Conservation (phyloP, 2,113 vertebrate species). For the Oryctolagus cuniculus region DNA sequence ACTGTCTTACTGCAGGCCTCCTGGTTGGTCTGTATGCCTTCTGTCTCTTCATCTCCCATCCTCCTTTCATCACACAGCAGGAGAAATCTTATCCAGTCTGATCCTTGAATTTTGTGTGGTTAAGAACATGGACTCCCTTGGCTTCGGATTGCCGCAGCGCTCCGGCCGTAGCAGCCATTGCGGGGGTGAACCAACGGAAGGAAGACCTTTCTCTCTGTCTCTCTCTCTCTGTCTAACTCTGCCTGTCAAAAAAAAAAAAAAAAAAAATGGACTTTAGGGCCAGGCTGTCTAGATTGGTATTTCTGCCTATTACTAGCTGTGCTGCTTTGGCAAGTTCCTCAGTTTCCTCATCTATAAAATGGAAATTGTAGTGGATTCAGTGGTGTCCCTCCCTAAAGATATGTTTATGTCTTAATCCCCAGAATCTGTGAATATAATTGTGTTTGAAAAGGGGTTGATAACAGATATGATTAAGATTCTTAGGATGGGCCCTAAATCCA, state of each 20-base stretch:
- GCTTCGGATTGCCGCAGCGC: too few relatives aligned
- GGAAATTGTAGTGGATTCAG: not conserved
- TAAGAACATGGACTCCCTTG: not conserved
- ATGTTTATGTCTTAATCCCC: not conserved
- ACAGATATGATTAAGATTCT: not conserved
- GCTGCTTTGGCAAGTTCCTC: not conserved
- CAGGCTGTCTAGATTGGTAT: not conserved
- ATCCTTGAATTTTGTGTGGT: not conserved
- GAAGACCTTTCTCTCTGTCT: too few relatives aligned
- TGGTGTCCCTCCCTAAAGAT: not conserved
- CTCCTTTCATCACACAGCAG: not conserved
- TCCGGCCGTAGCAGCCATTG: too few relatives aligned
- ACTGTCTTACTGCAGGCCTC: not conserved
- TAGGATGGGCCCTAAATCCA: not conserved
- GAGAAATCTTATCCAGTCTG: not conserved
- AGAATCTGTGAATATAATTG: not conserved
- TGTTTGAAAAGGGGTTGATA: not conserved
- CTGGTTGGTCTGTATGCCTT: not conserved
- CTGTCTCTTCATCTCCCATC: not conserved
- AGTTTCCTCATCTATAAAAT: slow-evolving; percentile 14
- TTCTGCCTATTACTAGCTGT: not conserved
- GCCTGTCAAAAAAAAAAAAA: too few relatives aligned
- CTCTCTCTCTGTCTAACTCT: too few relatives aligned
- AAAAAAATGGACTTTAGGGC: not conserved
- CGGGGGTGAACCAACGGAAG: too few relatives aligned